A percentile compares a stretch with the other conserved stretches of the same genome.
Evolutionary conservation across 2,797 vertebrate genomes (phyloP).

Genomic region (Crypturellus tataupa): DNA sequence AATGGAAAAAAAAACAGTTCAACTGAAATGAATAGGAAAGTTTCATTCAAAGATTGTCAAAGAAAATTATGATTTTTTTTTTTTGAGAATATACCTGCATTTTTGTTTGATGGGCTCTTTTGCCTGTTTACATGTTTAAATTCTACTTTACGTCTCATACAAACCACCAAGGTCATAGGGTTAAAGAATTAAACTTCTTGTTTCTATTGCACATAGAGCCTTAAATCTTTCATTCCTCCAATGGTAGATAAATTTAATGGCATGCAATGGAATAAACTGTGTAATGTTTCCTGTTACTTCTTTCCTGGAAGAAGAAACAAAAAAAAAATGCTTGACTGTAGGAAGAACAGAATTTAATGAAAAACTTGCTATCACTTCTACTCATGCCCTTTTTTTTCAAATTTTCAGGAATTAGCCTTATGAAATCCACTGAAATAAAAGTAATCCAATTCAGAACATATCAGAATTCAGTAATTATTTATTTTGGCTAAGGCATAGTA

Average conservation of each 20-base stretch:
- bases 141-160: background rate
- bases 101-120: background rate
- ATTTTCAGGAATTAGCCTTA: constrained; percentile 9
- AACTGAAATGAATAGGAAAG: background rate
- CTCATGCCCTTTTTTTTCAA: constrained; percentile 19
- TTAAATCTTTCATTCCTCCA: background rate
- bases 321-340: background rate
- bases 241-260: background rate
- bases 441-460: background rate
- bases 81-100: background rate
- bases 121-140: background rate
- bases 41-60: background rate
- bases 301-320: background rate
- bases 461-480: background rate
- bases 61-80: background rate
- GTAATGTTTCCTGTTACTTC: background rate
- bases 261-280: background rate
- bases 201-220: accelerated
- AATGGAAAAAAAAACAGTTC: background rate
- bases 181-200: background rate
- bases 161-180: background rate
- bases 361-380: background rate
- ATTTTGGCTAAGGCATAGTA: background rate
- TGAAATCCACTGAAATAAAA: background rate
- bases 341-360: background rate